phyloP scores from a whole-genome alignment of 2,113 vertebrate genomes.

The Phasianus colchicus region DNA sequence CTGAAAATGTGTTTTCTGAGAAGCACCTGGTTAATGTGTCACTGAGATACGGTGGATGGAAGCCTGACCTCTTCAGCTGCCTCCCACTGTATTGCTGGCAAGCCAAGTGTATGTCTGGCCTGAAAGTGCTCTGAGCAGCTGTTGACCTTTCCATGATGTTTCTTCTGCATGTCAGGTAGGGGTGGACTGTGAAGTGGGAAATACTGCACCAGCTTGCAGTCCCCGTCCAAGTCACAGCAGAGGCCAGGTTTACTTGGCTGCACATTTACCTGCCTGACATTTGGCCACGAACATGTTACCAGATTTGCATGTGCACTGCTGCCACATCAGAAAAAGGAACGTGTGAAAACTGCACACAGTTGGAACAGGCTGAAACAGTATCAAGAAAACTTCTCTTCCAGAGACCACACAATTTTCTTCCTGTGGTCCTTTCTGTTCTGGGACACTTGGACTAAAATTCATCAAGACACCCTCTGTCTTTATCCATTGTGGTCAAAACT shows the following conservation, averaged over 20 bases:
- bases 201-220: neutral
- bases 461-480: neutral
- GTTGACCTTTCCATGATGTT: conserved; percentile 57
- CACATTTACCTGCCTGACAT: neutral
- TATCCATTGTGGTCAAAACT: neutral
- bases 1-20: neutral
- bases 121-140: conserved; percentile 32
- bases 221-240: neutral
- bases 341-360: neutral
- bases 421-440: neutral
- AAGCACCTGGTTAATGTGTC: conserved; percentile 21
- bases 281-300: neutral
- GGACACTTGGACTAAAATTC: neutral
- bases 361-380: neutral
- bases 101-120: neutral
- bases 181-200: neutral
- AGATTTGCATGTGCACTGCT: neutral
- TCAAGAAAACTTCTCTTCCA: neutral
- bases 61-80: conserved; percentile 13
- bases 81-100: neutral
- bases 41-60: neutral
- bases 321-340: neutral
- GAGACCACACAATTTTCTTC: neutral
- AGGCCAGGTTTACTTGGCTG: neutral
- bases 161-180: neutral